These are phyloP conservation scores for Hyles lineata DNA, from an alignment of 2,888 invertebrate species.

Conservation along the genomic window DNA sequence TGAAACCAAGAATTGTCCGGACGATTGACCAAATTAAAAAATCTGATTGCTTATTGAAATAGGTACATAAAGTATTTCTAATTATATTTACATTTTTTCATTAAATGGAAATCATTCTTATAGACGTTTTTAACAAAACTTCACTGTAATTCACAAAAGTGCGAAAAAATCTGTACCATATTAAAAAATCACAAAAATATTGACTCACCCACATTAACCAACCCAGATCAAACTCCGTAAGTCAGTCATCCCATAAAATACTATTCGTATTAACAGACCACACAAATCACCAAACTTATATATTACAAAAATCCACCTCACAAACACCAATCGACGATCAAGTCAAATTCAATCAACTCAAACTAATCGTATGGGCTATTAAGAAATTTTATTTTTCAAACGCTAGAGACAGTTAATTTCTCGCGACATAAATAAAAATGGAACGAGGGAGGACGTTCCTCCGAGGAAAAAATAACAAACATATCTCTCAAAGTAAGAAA, in stretches of 20 bases:
- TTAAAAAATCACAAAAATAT: neutral
- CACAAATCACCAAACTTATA: conserved; percentile 1
- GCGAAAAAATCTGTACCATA: neutral
- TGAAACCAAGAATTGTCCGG: no score
- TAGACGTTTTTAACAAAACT: no score
- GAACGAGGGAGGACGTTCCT: conserved; percentile 64
- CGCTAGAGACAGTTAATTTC: conserved; percentile 76
- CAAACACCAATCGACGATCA: conserved; percentile 30
- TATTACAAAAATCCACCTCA: conserved; percentile 22
- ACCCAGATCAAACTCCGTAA: neutral
- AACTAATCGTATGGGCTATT: conserved; percentile 41
- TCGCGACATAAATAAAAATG: conserved; percentile 81
- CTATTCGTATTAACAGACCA: neutral
- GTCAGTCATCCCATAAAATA: conserved; percentile 16
- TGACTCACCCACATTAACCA: neutral
- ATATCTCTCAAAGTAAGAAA: conserved; percentile 82
- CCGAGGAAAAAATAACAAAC: conserved; percentile 76
- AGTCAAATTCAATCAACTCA: conserved; percentile 40
- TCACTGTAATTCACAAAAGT: no score
- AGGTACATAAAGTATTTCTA: no score
- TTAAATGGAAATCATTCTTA: no score
- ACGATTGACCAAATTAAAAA: no score
- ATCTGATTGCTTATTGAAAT: no score
- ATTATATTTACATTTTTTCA: no score
- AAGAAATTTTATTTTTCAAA: conserved; percentile 69